Percentiles rank a stretch among this genome's conserved stretches.
phyloP scores from a whole-genome alignment of 30 jellyfish, hydroid and myxozoan genomes.

The Pseudorhiza aurosa region DNA sequence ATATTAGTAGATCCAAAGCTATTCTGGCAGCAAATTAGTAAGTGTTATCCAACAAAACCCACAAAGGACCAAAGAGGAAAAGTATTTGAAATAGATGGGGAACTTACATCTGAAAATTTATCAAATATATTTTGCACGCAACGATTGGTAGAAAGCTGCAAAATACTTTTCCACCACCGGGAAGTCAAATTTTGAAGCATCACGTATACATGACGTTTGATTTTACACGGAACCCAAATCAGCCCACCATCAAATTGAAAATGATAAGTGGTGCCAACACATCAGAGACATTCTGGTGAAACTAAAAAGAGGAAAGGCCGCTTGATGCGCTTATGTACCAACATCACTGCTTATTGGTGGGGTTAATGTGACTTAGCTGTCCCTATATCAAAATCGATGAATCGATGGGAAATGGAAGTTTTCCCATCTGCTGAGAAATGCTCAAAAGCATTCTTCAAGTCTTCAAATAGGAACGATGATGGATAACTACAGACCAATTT shows the following conservation, averaged over 20 bases:
- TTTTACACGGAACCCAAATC: slow-evolving; percentile 36
- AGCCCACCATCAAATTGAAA: slow-evolving; percentile 2
- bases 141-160: slow-evolving; percentile 31
- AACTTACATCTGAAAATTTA: slow-evolving; percentile 32
- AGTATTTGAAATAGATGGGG: slow-evolving; percentile 29
- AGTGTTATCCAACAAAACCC: no score
- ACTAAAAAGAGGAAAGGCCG: slow-evolving; percentile 35
- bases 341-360: slow-evolving; percentile 38
- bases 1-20: no score
- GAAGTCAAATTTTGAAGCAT: slow-evolving; percentile 18
- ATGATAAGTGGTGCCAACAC: slow-evolving; percentile 8
- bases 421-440: slow-evolving; percentile 37
- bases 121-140: slow-evolving; percentile 36
- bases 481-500: slow-evolving; percentile 51
- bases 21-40: no score
- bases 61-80: no score
- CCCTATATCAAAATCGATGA: slow-evolving; percentile 32
- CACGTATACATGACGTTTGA: slow-evolving; percentile 27
- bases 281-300: slow-evolving; percentile 24
- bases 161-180: slow-evolving; percentile 23
- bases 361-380: slow-evolving; percentile 32
- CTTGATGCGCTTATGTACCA: slow-evolving; percentile 29
- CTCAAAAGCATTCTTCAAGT: slow-evolving; percentile 38
- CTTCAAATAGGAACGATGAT: slow-evolving; percentile 30
- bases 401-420: slow-evolving; percentile 25